Evolutionary conservation across 2,113 vertebrate species (phyloP).

Genomic region (Saguinus midas): DNA sequence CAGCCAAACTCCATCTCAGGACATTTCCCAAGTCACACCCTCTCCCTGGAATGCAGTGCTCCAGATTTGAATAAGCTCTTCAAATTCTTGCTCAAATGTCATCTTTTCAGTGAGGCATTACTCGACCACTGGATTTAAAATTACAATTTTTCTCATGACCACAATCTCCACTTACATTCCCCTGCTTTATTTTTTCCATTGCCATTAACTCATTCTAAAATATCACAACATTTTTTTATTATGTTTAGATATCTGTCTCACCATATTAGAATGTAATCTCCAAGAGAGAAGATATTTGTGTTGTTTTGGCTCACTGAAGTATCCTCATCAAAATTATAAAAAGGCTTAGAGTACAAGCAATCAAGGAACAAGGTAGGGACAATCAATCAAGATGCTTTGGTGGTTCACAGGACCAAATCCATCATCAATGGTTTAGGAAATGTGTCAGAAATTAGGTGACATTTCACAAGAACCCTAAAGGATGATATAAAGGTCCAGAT

Average conservation of each 20-base stretch:
- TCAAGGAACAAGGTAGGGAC: background rate
- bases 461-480: background rate
- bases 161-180: background rate
- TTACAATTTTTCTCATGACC: background rate
- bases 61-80: background rate
- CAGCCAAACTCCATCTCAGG: background rate
- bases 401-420: background rate
- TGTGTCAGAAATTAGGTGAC: background rate
- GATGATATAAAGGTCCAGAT: background rate
- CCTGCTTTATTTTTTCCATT: background rate
- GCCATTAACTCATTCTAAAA: background rate
- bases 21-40: rapidly evolving
- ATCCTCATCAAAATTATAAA: background rate
- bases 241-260: background rate
- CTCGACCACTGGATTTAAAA: background rate
- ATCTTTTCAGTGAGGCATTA: background rate
- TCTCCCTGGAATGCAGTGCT: background rate
- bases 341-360: background rate
- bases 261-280: background rate
- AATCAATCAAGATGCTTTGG: background rate
- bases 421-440: background rate
- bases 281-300: background rate
- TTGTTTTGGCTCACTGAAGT: background rate
- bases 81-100: background rate
- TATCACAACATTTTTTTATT: background rate